Evolutionary conservation across 2,888 invertebrate genomes (phyloP).

Genomic region (Cecidostiba fungosa): DNA sequence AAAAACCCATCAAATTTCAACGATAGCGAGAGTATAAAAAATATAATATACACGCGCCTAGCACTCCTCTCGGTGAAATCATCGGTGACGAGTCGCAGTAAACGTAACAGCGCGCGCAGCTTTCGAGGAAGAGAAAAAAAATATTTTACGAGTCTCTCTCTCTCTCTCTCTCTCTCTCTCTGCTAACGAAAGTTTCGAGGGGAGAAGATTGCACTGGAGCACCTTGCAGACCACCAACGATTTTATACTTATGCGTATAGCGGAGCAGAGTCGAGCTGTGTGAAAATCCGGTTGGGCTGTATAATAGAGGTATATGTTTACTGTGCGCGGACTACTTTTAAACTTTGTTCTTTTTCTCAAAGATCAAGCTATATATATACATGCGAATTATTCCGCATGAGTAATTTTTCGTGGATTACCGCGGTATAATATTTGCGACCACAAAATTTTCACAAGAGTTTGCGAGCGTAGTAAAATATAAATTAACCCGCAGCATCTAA

Average conservation of each 20-base stretch:
- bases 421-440: no score
- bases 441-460: no score
- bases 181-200: not conserved
- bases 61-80: conserved; percentile 28
- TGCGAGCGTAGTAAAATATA: no score
- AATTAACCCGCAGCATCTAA: not conserved
- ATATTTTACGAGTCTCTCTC: conserved; percentile 8
- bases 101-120: not conserved
- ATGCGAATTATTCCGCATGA: no score
- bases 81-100: conserved; percentile 32
- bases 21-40: not conserved
- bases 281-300: conserved; percentile 1
- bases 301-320: not conserved
- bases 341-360: not conserved
- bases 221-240: not conserved
- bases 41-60: no score
- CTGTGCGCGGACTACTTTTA: not conserved
- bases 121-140: not conserved
- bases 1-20: not conserved
- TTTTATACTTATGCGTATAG: not conserved
- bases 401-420: no score
- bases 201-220: not conserved
- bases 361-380: not conserved
- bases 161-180: no score
- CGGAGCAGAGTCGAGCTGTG: not conserved